Evolutionary conservation across 1,140 invertebrate species (phyloP).

Genomic region (Drosophila repletoides): DNA sequence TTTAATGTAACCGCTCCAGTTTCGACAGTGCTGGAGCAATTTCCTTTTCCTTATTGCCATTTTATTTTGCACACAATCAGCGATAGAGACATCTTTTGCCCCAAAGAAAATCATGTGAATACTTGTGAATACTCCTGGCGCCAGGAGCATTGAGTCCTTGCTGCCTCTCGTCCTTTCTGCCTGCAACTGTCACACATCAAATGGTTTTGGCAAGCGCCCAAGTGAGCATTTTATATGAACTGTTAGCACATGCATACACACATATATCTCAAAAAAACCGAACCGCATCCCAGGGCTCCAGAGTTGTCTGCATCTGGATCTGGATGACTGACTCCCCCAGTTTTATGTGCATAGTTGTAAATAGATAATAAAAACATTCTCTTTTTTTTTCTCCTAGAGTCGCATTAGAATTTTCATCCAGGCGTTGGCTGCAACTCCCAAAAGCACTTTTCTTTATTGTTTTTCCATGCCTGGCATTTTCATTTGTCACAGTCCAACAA

Average conservation of each 20-base stretch:
- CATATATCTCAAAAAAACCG: conserved; percentile 14
- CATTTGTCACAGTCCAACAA: conserved; percentile 17
- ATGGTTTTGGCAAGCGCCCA: conserved; percentile 56
- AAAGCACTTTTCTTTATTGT: conserved; percentile 68
- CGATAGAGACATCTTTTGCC: conserved; percentile 11
- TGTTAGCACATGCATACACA: background rate
- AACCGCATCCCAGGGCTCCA: background rate
- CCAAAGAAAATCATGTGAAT: background rate
- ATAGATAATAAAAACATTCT: conserved; percentile 47
- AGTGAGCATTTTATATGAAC: conserved; percentile 19
- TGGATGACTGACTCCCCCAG: conserved; percentile 5
- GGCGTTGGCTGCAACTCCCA: conserved; percentile 15
- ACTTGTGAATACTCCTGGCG: conserved; percentile 16
- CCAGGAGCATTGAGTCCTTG: conserved; percentile 14
- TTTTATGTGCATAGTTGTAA: conserved; percentile 32
- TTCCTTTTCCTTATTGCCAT: conserved; percentile 58
- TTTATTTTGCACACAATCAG: conserved; percentile 35
- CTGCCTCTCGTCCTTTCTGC: background rate
- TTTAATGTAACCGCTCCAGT: conserved; percentile 44
- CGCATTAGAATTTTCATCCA: conserved; percentile 37
- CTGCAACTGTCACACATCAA: conserved; percentile 46
- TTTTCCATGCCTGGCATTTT: conserved; percentile 46
- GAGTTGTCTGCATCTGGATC: background rate
- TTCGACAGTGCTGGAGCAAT: conserved; percentile 30
- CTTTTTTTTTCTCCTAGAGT: background rate